These are phyloP conservation scores for Ophiothrix spiculata DNA, from an alignment of 35 echinoderm and acorn worm species.

Conservation along the genomic window DNA sequence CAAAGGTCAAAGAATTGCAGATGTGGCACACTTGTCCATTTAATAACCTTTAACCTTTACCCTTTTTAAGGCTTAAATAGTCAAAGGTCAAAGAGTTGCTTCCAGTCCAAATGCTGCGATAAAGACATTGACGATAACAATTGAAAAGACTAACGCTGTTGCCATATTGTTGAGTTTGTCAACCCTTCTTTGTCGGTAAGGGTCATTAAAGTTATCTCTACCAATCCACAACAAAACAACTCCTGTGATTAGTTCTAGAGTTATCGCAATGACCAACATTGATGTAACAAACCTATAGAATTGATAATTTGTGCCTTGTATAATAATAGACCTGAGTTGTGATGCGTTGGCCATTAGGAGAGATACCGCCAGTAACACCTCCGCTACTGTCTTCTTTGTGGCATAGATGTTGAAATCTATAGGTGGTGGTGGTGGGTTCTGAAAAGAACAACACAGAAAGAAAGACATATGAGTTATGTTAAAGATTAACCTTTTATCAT, in stretches of 20 bases:
- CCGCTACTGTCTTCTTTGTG: slow-evolving; percentile 87
- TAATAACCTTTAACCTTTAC: neutral
- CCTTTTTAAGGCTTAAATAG: neutral
- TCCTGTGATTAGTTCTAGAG: slow-evolving; percentile 58
- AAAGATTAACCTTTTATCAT: neutral
- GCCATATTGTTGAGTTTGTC: slow-evolving; percentile 92
- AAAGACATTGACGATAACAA: slow-evolving; percentile 87
- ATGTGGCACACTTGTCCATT: neutral
- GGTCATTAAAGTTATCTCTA: slow-evolving; percentile 83
- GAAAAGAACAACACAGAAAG: slow-evolving; percentile 13
- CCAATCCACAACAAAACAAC: slow-evolving; percentile 84
- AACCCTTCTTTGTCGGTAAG: slow-evolving; percentile 75
- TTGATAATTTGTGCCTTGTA: slow-evolving; percentile 63
- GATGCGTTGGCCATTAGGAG: slow-evolving; percentile 92
- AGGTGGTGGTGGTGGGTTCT: slow-evolving; percentile 78
- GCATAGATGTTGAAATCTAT: slow-evolving; percentile 96
- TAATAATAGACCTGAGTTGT: slow-evolving; percentile 80
- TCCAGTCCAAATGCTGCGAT: slow-evolving; percentile 82
- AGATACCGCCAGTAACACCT: slow-evolving; percentile 76
- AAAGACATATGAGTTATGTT: neutral
- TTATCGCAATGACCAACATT: slow-evolving; percentile 81
- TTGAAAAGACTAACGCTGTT: slow-evolving; percentile 64
- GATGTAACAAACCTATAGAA: slow-evolving; percentile 90
- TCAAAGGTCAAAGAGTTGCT: slow-evolving; percentile 1
- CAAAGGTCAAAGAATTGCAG: slow-evolving; percentile 2